Evolutionary conservation across 2,888 invertebrate genomes (phyloP), one percentile per base, ranked within the genome.

Genomic region (Pollenia angustigena): DNA sequence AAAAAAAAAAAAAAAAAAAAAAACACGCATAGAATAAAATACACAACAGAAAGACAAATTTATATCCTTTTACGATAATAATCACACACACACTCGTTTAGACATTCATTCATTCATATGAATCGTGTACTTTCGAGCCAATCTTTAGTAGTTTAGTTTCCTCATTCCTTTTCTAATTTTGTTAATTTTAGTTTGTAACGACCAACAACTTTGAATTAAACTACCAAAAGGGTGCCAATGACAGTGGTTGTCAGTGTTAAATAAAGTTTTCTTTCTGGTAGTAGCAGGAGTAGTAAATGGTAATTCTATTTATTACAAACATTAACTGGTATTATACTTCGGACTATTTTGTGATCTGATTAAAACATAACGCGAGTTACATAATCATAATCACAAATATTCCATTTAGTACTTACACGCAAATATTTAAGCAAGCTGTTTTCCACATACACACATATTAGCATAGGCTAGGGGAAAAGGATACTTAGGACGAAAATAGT

Each of bases 1-100:
- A 90, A 90, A 90, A 60, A 64, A 76, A 68, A 52, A 54, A 78
- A 89, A 42, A 89, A 14, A 79, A 18, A 64, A 50, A 44, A 14
- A 10, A 48, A 44, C 12, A 4, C 16, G 46, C 1, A 44, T 7
- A 48, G 2, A 4, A 7, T n/a, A 56, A 68, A 11, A 71, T n/a
- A 79, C 0, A 54, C 52, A 56, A 76, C 46, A 40, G 32, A 64
- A 40, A 56, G 9, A 60, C 52, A 4, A 16, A 3, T 18, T 16
- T 11, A 48, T 12, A 56, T 40, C n/a, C 40, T 56, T 78, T 60
- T 7, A 71, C 40, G 8, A 46, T 54, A 14, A 8, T 14, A 68
- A 32, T 32, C 48, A 58, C 10, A 66, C 44, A 48, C 14, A 16
- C 11, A 4, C 64, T 54, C 48, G 9, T 1, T 18, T 18, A 46